Base-by-base conservation (phyloP, 2,888 invertebrate species). In the Zaprionus obscuricornis region DNA sequence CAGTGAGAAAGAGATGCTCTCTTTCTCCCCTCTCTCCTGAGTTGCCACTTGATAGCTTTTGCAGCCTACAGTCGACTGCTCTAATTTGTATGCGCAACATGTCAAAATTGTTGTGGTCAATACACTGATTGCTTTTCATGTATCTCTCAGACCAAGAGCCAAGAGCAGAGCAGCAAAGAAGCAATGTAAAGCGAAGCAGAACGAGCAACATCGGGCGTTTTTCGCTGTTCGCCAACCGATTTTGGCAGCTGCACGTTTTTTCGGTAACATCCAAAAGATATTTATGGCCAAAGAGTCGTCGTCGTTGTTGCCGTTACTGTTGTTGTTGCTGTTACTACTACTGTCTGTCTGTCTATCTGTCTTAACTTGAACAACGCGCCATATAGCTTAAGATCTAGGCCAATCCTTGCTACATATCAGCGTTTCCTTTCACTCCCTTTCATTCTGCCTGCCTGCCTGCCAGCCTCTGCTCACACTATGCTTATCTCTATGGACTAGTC, bases 81-180 rank as follows among this genome's bases (percentile, higher is more conserved):
- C 85, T 82, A 86, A 82, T 82, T 82, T 82, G 85, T 86, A 82
- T 82, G 82, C 82, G 85, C 83, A 82, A 69, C 82, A 86, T 82
- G 82, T 86, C 85, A 82, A 86, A 86, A 82, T 85, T 84, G 77
- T 82, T 86, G 86, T 82, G 82, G 82, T 86, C 82, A 82, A 82
- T 82, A 86, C 82, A 74, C 85, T 85, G 82, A 86, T 82, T 82
- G 82, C 83, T 85, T 86, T 83, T 82, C 79, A 78, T 86, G 87
- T 74, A 70, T 66, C 67, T 51, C 18, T 33, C n/a, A n/a, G n/a
- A n/a, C n/a, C n/a, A n/a, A n/a, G n/a, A n/a, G n/a, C n/a, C n/a
- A n/a, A n/a, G n/a, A n/a, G n/a, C n/a, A n/a, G n/a, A n/a, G n/a
- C n/a, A n/a, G n/a, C n/a, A n/a, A n/a, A n/a, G n/a, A n/a, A n/a